Evolutionary conservation across 1,140 invertebrate species (phyloP).

Genomic region (Amyelois transitella): DNA sequence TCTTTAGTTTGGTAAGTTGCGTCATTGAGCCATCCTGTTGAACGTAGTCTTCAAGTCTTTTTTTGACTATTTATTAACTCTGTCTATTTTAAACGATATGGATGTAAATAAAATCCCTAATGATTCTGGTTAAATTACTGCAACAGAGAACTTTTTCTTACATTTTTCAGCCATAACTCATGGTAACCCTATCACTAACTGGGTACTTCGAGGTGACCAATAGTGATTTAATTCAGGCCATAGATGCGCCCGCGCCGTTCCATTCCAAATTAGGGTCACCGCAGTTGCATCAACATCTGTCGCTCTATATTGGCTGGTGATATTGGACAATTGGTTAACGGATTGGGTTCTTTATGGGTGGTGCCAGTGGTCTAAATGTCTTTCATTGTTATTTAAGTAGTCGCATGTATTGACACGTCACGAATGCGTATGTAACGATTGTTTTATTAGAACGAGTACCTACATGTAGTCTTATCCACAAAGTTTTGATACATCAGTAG

Average conservation of each 20-base stretch:
- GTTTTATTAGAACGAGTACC: neutral
- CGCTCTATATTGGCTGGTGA: neutral
- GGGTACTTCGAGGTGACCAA: slow-evolving; percentile 45
- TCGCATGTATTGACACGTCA: neutral
- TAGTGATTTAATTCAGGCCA: slow-evolving; percentile 56
- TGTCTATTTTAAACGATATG: neutral
- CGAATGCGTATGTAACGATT: neutral
- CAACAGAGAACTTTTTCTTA: neutral
- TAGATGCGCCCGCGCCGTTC: slow-evolving; percentile 26
- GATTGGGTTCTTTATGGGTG: slow-evolving; percentile 21
- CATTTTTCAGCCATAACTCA: neutral
- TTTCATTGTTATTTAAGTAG: neutral
- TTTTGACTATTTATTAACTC: too few relatives aligned
- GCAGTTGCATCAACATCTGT: neutral
- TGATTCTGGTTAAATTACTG: neutral
- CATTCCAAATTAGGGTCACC: slow-evolving; percentile 55
- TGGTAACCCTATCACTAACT: neutral
- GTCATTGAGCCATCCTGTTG: too few relatives aligned
- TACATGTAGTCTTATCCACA: too few relatives aligned
- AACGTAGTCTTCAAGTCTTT: too few relatives aligned
- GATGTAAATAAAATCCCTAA: too few relatives aligned
- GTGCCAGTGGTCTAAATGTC: neutral
- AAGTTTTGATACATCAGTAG: too few relatives aligned
- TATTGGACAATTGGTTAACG: slow-evolving; percentile 14
- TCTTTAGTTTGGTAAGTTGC: too few relatives aligned